Conservation (phyloP, 2,113 vertebrate genomes). For the Centropristis striata region DNA sequence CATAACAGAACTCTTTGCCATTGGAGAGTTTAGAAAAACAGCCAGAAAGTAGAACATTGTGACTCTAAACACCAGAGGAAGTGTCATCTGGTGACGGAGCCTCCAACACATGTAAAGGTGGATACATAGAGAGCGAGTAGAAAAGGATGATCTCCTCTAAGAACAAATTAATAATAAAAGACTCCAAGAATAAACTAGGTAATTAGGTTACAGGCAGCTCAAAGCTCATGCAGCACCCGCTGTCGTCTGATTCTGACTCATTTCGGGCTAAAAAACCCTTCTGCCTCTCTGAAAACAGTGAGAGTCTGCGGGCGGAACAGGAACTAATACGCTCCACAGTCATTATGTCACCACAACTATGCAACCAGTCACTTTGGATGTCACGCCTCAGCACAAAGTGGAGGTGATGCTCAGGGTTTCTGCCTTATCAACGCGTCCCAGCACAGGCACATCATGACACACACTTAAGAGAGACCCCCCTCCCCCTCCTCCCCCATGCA, state of each 20-base stretch:
- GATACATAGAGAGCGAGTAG: conserved; percentile 25
- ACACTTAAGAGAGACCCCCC: conserved; percentile 26
- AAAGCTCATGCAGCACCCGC: conserved; percentile 35
- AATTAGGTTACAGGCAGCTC: conserved; percentile 73
- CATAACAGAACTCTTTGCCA: not conserved
- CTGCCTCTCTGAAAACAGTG: conserved; percentile 14
- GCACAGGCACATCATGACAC: conserved; percentile 54
- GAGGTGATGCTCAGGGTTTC: conserved; percentile 59
- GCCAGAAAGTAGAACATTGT: not conserved
- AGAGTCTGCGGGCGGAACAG: conserved; percentile 4
- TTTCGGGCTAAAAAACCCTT: conserved; percentile 41
- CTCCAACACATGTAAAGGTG: conserved; percentile 33
- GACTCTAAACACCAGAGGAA: conserved; percentile 4
- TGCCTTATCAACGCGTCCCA: conserved; percentile 62
- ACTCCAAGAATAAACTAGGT: conserved; percentile 72
- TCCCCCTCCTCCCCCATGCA: conserved; percentile 25
- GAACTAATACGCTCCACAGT: conserved; percentile 41
- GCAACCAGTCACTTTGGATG: conserved; percentile 56
- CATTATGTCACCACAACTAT: conserved; percentile 33
- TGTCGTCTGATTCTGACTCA: conserved; percentile 55
- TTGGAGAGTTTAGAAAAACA: not conserved
- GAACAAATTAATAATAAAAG: conserved; percentile 75
- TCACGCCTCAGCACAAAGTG: conserved; percentile 59
- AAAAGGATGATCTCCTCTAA: conserved; percentile 46
- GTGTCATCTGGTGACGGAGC: too few species aligned